These are phyloP conservation scores for Drosophila incognita DNA, from an alignment of 2,888 invertebrate species.

Conservation along the genomic window DNA sequence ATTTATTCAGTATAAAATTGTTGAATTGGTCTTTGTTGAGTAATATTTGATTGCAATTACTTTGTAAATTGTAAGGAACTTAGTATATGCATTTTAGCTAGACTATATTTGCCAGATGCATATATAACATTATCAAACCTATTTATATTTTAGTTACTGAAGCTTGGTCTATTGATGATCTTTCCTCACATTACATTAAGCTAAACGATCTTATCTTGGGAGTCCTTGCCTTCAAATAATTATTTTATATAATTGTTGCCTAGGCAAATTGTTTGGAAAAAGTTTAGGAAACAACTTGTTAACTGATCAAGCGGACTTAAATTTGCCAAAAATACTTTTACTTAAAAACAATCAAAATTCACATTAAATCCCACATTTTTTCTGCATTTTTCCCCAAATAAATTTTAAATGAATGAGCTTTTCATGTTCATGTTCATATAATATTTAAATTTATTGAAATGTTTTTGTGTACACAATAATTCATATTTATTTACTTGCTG, in stretches of 20 bases:
- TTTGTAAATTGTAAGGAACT: neutral
- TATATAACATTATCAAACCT: neutral
- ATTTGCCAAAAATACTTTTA: neutral
- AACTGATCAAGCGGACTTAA: neutral
- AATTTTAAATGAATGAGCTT: neutral
- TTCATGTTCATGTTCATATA: slow-evolving; percentile 23
- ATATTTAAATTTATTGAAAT: slow-evolving; percentile 64
- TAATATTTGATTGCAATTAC: neutral
- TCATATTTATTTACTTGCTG: slow-evolving; percentile 55
- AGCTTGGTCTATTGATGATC: neutral
- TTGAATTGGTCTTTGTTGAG: neutral
- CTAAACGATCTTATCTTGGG: neutral
- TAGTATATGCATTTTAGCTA: neutral
- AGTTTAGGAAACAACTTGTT: neutral
- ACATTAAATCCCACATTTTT: neutral
- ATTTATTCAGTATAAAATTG: neutral
- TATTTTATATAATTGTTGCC: neutral
- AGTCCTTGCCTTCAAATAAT: neutral
- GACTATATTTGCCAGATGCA: neutral
- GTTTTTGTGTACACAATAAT: slow-evolving; percentile 56
- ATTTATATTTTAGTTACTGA: neutral
- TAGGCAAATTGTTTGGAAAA: neutral
- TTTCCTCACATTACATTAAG: neutral
- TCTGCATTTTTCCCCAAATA: neutral
- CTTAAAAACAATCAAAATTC: neutral